Conservation (phyloP, 2,113 vertebrate species). For the Pomatorhinus ruficollis region DNA sequence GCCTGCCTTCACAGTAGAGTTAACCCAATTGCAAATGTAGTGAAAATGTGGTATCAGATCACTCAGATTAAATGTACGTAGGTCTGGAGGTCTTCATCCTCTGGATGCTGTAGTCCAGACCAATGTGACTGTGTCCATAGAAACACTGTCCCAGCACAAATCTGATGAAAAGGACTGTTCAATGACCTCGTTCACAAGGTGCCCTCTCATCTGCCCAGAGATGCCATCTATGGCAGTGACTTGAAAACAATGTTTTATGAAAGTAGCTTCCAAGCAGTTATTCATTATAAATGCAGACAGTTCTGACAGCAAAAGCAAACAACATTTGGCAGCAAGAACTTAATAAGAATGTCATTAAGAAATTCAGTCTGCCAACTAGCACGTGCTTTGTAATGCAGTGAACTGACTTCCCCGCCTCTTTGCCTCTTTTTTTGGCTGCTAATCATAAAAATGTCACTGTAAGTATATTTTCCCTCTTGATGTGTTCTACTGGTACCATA, state of each 20-base stretch:
- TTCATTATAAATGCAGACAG: slow-evolving; percentile 50
- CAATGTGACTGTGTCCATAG: not conserved
- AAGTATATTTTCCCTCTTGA: not conserved
- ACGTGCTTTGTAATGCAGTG: not conserved
- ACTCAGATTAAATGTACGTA: not conserved
- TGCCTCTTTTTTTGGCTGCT: not conserved
- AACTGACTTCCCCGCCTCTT: not conserved
- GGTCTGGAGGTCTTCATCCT: not conserved
- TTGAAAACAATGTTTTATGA: not conserved
- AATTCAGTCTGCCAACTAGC: not conserved
- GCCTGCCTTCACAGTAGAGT: not conserved
- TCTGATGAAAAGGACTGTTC: not conserved
- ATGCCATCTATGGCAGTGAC: not conserved
- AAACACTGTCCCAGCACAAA: not conserved
- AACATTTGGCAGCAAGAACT: slow-evolving; percentile 39
- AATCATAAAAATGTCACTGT: not conserved
- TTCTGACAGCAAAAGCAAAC: slow-evolving; percentile 50
- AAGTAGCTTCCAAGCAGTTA: not conserved
- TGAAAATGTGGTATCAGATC: not conserved
- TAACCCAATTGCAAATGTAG: not conserved
- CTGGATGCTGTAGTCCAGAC: fast-evolving
- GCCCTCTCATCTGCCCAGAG: not conserved
- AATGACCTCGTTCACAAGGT: not conserved
- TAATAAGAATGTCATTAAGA: slow-evolving; percentile 6
- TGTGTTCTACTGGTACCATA: not conserved